phyloP scores from a whole-genome alignment of 2,888 invertebrate species.

The Scelioninae gen. 1 region DNA sequence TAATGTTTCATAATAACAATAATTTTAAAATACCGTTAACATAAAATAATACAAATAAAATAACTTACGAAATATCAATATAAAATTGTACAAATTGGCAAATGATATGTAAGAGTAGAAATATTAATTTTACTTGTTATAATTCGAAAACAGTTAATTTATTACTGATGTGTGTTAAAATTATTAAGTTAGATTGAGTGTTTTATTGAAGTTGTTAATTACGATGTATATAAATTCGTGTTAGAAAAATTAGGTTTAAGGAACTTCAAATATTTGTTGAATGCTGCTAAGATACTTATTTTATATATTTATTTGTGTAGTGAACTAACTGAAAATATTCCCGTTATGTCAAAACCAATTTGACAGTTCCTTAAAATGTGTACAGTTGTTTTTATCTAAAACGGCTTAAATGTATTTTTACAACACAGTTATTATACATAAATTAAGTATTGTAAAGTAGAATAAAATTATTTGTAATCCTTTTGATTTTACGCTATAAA shows the following conservation, averaged over 20 bases:
- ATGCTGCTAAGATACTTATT: background rate
- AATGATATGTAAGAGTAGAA: background rate
- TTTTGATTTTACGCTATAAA: constrained; percentile 3
- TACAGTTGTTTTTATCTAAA: constrained; percentile 21
- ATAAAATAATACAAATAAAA: too few species aligned
- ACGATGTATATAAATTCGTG: constrained; percentile 38
- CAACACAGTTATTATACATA: constrained; percentile 16
- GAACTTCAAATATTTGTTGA: constrained; percentile 25
- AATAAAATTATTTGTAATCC: constrained; percentile 18
- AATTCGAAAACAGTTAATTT: background rate
- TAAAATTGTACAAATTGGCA: background rate
- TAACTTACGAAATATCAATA: too few species aligned
- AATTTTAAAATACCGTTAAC: too few species aligned
- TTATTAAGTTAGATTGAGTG: constrained; percentile 40
- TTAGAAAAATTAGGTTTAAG: constrained; percentile 26
- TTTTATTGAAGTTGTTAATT: constrained; percentile 35
- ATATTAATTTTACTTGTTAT: background rate
- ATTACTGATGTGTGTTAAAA: constrained; percentile 31
- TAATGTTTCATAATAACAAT: too few species aligned
- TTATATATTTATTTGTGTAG: background rate
- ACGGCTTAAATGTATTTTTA: constrained; percentile 32
- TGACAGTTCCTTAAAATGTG: constrained; percentile 27
- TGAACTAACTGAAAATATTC: background rate
- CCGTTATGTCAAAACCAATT: constrained; percentile 6
- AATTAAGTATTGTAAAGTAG: constrained; percentile 32